Conservation (phyloP, 2,888 invertebrate species). For the Druceiella hillmani region DNA sequence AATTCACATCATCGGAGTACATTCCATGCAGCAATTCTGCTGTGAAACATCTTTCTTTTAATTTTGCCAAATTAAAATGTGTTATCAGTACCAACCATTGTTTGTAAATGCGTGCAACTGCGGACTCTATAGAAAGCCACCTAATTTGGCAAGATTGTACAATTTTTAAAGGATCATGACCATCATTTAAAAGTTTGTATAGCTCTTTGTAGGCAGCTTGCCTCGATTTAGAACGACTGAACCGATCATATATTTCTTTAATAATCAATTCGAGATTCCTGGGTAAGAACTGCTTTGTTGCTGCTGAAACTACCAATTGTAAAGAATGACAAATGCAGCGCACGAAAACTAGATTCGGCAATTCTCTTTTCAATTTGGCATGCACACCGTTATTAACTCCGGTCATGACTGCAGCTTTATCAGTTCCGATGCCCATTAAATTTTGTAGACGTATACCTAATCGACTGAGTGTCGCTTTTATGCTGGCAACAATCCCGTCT, state of each 20-base stretch:
- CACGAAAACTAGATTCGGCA: too few species aligned
- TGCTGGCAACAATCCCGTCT: slow-evolving; percentile 17
- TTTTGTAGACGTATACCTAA: slow-evolving; percentile 23
- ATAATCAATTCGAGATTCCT: slow-evolving; percentile 1
- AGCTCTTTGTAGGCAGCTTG: slow-evolving; percentile 19
- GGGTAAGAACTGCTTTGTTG: slow-evolving; percentile 1
- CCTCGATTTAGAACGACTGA: slow-evolving; percentile 23
- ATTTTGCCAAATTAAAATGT: too few species aligned
- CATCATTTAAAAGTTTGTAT: slow-evolving; percentile 23
- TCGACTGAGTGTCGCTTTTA: slow-evolving; percentile 14
- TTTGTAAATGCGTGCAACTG: slow-evolving; percentile 24
- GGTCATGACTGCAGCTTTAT: too few species aligned
- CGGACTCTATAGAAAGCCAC: slow-evolving; percentile 26
- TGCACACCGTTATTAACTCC: neutral
- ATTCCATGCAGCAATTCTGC: too few species aligned
- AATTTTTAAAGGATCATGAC: slow-evolving; percentile 24
- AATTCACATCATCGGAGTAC: too few species aligned
- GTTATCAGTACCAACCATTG: slow-evolving; percentile 30
- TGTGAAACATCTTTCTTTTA: too few species aligned
- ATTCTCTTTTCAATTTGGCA: slow-evolving; percentile 1
- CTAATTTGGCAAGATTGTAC: slow-evolving; percentile 24
- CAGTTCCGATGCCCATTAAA: slow-evolving; percentile 30
- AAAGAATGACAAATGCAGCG: neutral
- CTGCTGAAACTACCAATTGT: slow-evolving; percentile 3
- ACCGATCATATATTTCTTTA: slow-evolving; percentile 29